Percentiles rank a stretch among this genome's conserved stretches.
Evolutionary conservation across 2,797 vertebrate species (phyloP).

Genomic region (Clarias fuscus): DNA sequence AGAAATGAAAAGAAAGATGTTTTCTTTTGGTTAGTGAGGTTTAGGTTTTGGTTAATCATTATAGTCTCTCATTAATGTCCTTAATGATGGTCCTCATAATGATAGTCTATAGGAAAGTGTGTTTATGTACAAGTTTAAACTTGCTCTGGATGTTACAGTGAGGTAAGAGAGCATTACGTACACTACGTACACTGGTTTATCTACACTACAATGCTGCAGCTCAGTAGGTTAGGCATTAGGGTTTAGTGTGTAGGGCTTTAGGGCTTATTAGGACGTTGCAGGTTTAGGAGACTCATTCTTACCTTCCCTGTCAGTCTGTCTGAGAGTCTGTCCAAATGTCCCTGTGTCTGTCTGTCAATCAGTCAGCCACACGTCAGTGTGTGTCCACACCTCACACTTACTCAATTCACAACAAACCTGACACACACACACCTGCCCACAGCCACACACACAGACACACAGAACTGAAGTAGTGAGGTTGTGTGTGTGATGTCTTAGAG

Average conservation of each 20-base stretch:
- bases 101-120: not conserved
- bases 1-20: not conserved
- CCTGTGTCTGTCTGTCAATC: slow-evolving; percentile 60
- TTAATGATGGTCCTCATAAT: not conserved
- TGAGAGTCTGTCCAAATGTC: slow-evolving; percentile 60
- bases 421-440: slow-evolving; percentile 7
- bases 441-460: slow-evolving; percentile 48
- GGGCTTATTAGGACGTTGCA: not conserved
- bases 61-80: not conserved
- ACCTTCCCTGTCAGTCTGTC: slow-evolving; percentile 69
- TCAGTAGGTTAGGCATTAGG: slow-evolving; percentile 45
- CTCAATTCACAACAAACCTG: slow-evolving; percentile 27
- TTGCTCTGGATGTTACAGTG: slow-evolving; percentile 49
- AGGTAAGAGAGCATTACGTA: not conserved
- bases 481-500: slow-evolving; percentile 69
- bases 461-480: slow-evolving; percentile 69
- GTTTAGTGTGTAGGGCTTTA: slow-evolving; percentile 24
- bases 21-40: not conserved
- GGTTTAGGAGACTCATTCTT: slow-evolving; percentile 57
- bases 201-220: slow-evolving; percentile 58
- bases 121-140: not conserved
- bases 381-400: slow-evolving; percentile 61
- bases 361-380: slow-evolving; percentile 58
- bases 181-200: slow-evolving; percentile 28
- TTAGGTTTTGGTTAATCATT: not conserved